Evolutionary conservation across 1,140 invertebrate species (phyloP), one percentile per base, ranked within the genome.

Genomic region (Drosophila lini): DNA sequence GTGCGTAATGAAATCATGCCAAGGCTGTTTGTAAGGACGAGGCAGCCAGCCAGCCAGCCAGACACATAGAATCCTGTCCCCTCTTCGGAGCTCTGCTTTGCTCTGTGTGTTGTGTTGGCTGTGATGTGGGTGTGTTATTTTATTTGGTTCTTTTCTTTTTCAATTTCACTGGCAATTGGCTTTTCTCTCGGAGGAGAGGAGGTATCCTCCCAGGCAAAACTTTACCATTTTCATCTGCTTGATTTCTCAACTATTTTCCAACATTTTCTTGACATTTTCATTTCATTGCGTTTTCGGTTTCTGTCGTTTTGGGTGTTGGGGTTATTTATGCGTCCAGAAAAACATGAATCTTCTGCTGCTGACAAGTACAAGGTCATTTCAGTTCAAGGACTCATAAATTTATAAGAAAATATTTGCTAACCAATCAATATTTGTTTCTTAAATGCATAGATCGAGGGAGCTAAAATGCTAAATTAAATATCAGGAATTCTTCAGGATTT

Each of bases 1-100:
- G 76, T 70, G 78, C 55, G 81, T 85, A 84, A 84, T 80, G 76
- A 89, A 89, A 88, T 88, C 83, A 89, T 83, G 83, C 83, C 83
- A 88, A 88, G 83, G 83, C 83, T 88, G 80, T 82, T 65, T 40
- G 60, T 65, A 61, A 47, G 63, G 70, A 57, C 45, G 50, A 19
- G 11, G 16, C 44, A 28, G 22, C 36, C 44, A 60, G 73, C 9
- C 44, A 60, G 73, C 9, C 42, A 48, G 22, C 25, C 25, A 28
- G 25, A 28, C 25, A 28, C 25, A 76, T 71, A 75, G 40, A 55
- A 52, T 63, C 52, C 60, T 45, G 40, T 25, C 10, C 40, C 48
- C 42, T 32, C 25, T 28, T 16, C 42, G 3, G 19, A 0, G 42
- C 16, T 32, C 32, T 48, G 53, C 42, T 38, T 40, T n/a, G 15